Conservation (phyloP, 2,888 invertebrate genomes). For the Yponomeuta plumbellus region DNA sequence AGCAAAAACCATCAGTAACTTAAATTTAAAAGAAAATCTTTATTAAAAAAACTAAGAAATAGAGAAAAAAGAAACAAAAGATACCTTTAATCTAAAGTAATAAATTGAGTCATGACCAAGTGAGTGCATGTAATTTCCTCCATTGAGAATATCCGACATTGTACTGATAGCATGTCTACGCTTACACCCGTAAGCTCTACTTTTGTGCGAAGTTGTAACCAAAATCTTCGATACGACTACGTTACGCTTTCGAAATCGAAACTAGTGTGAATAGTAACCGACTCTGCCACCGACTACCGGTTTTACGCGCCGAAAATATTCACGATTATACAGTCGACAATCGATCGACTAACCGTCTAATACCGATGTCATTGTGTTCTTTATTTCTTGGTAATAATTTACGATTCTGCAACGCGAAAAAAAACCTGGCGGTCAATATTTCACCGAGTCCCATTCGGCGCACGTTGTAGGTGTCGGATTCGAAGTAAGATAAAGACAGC, state of each 20-base stretch:
- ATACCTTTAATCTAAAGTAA: too few relatives aligned
- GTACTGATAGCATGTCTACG: not conserved
- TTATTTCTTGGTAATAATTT: conserved; percentile 5
- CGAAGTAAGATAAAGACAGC: conserved; percentile 40
- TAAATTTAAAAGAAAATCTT: too few relatives aligned
- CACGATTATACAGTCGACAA: conserved; percentile 27
- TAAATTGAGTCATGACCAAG: too few relatives aligned
- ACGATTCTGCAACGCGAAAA: conserved; percentile 1
- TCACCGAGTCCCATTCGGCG: conserved; percentile 17
- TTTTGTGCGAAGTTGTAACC: too few relatives aligned
- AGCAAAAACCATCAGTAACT: too few relatives aligned
- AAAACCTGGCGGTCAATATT: conserved; percentile 7
- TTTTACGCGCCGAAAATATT: conserved; percentile 50
- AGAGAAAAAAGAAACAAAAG: too few relatives aligned
- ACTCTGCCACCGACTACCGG: conserved; percentile 39
- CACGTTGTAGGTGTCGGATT: conserved; percentile 16
- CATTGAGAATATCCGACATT: too few relatives aligned
- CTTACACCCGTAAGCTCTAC: too few relatives aligned
- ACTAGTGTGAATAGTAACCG: not conserved
- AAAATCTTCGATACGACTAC: not conserved
- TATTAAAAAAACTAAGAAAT: too few relatives aligned
- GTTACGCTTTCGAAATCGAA: not conserved
- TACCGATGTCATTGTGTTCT: conserved; percentile 6
- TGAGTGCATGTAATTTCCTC: too few relatives aligned
- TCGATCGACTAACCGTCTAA: not conserved